phyloP scores from a whole-genome alignment of 2,113 vertebrate genomes.

The Agapornis roseicollis region DNA sequence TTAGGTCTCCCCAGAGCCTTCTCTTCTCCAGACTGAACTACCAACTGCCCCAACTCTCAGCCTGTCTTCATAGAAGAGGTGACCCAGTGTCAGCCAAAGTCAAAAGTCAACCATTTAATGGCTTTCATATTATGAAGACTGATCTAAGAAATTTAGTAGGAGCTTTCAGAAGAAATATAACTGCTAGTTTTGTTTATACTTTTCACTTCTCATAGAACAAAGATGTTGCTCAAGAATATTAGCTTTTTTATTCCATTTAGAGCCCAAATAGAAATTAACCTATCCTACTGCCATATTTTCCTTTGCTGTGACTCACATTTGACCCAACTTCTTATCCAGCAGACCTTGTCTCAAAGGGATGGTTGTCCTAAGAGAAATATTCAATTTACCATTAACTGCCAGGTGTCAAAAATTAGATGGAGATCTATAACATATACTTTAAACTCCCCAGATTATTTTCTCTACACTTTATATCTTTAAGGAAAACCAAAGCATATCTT shows the following conservation, averaged over 20 bases:
- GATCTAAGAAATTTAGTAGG: not conserved
- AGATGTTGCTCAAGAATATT: not conserved
- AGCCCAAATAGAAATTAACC: not conserved
- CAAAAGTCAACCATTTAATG: not conserved
- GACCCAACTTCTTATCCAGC: not conserved
- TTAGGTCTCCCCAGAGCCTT: not conserved
- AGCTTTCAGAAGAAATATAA: not conserved
- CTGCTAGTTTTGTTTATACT: not conserved
- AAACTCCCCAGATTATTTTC: conserved; percentile 9
- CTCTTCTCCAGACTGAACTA: not conserved
- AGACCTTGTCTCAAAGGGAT: not conserved
- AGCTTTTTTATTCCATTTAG: not conserved
- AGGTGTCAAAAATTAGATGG: not conserved
- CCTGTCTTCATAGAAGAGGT: not conserved
- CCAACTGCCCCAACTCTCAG: not conserved
- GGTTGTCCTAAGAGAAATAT: not conserved
- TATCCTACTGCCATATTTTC: not conserved
- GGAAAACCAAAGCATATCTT: not conserved
- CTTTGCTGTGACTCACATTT: not conserved
- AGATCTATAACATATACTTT: conserved; percentile 19
- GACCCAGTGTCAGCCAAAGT: not conserved
- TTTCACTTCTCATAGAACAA: not conserved
- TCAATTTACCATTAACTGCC: not conserved
- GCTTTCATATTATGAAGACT: not conserved
- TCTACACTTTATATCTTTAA: not conserved